Evolutionary conservation across 2,797 vertebrate species (phyloP).

Genomic region (Syngnathus acus): DNA sequence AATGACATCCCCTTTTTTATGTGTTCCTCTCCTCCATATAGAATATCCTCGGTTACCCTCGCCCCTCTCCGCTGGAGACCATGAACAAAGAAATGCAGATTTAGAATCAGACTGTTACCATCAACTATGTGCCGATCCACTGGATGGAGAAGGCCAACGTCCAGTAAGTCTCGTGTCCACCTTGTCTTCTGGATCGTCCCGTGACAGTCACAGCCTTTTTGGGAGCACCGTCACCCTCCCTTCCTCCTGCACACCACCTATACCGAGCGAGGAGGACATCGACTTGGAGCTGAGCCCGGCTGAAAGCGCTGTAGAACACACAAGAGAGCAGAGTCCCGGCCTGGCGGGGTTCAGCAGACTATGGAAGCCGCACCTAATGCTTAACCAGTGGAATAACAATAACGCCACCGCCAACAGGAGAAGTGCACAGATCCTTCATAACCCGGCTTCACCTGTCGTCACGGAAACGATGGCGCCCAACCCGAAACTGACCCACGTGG

Average conservation of each 20-base stretch:
- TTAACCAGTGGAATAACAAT: constrained; percentile 65
- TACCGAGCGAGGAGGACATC: constrained; percentile 56
- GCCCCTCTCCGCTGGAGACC: constrained; percentile 63
- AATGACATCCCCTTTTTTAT: neutral
- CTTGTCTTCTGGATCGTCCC: constrained; percentile 75
- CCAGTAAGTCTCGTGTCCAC: constrained; percentile 73
- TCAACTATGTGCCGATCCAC: constrained; percentile 51
- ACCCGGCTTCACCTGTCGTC: constrained; percentile 63
- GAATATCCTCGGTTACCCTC: constrained; percentile 65
- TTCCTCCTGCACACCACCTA: constrained; percentile 42
- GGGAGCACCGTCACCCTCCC: constrained; percentile 58
- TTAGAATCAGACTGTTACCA: constrained; percentile 50
- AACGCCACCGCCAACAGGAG: constrained; percentile 44
- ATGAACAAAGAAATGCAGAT: constrained; percentile 58
- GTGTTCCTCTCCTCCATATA: constrained; percentile 32
- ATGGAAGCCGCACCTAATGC: constrained; percentile 33
- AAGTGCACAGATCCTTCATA: constrained; percentile 28
- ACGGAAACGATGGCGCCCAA: constrained; percentile 60
- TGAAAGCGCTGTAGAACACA: constrained; percentile 23
- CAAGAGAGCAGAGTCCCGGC: constrained; percentile 26
- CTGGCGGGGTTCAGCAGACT: constrained; percentile 16
- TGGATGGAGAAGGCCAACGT: constrained; percentile 67
- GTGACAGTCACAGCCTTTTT: constrained; percentile 71
- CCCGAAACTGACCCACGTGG: constrained; percentile 84
- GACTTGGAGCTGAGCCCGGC: constrained; percentile 69